Evolutionary conservation across 2,888 invertebrate species (phyloP), one percentile per base, ranked within the genome.

Genomic region (Noctuana brunneofusca): DNA sequence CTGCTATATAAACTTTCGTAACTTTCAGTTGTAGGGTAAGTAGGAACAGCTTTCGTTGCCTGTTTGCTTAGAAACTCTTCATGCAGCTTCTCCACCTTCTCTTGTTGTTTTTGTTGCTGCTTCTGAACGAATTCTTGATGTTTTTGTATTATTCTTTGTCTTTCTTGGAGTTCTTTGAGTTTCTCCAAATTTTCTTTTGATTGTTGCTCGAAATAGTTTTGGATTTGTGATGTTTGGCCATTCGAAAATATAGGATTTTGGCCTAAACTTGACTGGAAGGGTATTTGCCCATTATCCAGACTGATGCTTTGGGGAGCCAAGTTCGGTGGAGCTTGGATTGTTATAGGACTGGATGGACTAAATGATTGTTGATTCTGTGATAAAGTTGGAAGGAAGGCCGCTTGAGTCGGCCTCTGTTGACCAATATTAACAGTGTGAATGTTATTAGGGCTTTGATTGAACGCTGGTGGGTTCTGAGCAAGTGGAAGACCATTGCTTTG

Each of bases 121-220:
- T 95, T 96, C 72, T 96, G 96, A 3, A 95, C 93, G 70, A 96
- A 94, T 69, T 96, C 93, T 71, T 96, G 96, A 69, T 95, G 95
- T 73, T 95, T 95, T 70, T 95, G 95, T 65, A 95, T 95, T 3
- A 95, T 92, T 67, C 94, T 92, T 71, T 95, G 95, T 69, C 95
- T 93, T 68, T 96, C 95, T 70, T 94, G 93, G 52, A 95, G 92
- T 69, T 96, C 95, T 69, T 94, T 94, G 1, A 95, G 78, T 63
- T 93, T 89, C 73, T 94, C 94, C 53, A 92, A 75, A 68, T 92
- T 92, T 67, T 95, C 92, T 72, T 95, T 93, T n/a, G 93, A 91
- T 69, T 93, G 93, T 66, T 93, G 93, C 69, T 93, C 93, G 64
- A 92, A 86, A 67, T 91, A 92, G n/a, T 92, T 90, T 70, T 93